These are phyloP conservation scores for Eretmodus cyanostictus DNA, from an alignment of 2,113 vertebrate genomes.

Conservation along the genomic window DNA sequence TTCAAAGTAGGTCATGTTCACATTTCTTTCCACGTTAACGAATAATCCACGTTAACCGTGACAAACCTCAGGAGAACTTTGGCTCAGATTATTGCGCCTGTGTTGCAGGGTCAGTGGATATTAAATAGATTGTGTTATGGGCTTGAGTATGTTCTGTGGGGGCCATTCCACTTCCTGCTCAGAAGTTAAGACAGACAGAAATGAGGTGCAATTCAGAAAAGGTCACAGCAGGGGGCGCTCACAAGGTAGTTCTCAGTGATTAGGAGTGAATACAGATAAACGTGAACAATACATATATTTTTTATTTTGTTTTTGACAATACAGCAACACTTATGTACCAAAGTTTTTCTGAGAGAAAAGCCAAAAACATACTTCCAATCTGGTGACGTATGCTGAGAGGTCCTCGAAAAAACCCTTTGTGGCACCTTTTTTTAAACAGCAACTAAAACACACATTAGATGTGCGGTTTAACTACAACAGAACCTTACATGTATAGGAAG, in stretches of 20 bases:
- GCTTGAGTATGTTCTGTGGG: neutral
- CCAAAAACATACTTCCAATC: neutral
- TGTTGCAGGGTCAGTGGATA: neutral
- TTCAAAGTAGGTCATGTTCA: neutral
- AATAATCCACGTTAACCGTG: neutral
- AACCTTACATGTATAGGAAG: neutral
- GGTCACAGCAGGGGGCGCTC: neutral
- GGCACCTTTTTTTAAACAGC: neutral
- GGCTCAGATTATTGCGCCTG: rapidly evolving
- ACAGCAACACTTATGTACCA: rapidly evolving
- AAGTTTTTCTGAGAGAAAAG: neutral
- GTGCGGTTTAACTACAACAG: neutral
- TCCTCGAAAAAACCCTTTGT: rapidly evolving
- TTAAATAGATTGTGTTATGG: neutral
- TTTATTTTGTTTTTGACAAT: neutral
- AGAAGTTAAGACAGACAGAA: neutral
- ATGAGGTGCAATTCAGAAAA: neutral
- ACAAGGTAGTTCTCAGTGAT: neutral
- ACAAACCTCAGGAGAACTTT: neutral
- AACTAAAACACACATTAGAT: neutral
- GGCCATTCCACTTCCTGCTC: neutral
- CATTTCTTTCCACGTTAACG: neutral
- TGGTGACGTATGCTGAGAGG: rapidly evolving
- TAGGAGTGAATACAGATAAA: neutral
- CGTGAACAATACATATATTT: neutral